Percentiles rank a stretch among this genome's conserved stretches.
Evolutionary conservation across 2,797 vertebrate species (phyloP).

Genomic region (Tokudaia tokunoshimensis): DNA sequence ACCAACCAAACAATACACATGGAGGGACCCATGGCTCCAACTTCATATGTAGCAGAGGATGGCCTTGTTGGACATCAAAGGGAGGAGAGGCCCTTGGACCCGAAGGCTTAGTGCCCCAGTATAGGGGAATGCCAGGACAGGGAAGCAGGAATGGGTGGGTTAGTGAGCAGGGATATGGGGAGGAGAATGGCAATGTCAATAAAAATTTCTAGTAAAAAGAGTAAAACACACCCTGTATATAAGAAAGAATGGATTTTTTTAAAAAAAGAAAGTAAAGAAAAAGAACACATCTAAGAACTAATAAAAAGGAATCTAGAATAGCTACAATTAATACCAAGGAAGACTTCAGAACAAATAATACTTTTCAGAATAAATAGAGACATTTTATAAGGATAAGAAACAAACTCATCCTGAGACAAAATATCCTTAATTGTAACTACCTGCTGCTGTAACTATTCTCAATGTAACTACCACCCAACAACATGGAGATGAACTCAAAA

Average conservation of each 20-base stretch:
- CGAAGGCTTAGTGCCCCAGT: too few species aligned
- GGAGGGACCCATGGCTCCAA: too few species aligned
- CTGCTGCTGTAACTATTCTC: background rate
- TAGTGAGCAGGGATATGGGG: too few species aligned
- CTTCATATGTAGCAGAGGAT: too few species aligned
- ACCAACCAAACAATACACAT: too few species aligned
- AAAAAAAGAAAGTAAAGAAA: conserved; percentile 3
- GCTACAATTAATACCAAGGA: conserved; percentile 4
- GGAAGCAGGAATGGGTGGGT: too few species aligned
- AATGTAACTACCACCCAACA: background rate
- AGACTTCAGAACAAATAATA: background rate
- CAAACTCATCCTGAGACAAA: background rate
- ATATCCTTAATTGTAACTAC: background rate
- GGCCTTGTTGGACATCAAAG: too few species aligned
- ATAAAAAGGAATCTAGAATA: background rate
- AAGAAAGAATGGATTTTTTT: background rate
- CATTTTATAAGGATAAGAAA: conserved; percentile 6
- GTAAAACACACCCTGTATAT: background rate
- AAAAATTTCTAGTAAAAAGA: background rate
- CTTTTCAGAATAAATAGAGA: background rate
- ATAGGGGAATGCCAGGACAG: too few species aligned
- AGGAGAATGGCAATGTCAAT: too few species aligned
- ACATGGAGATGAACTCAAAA: conserved; percentile 16
- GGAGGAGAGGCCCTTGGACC: too few species aligned
- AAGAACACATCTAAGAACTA: background rate